Evolutionary conservation across 2,797 vertebrate genomes (phyloP).

Genomic region (Catamblyrhynchus diadema): DNA sequence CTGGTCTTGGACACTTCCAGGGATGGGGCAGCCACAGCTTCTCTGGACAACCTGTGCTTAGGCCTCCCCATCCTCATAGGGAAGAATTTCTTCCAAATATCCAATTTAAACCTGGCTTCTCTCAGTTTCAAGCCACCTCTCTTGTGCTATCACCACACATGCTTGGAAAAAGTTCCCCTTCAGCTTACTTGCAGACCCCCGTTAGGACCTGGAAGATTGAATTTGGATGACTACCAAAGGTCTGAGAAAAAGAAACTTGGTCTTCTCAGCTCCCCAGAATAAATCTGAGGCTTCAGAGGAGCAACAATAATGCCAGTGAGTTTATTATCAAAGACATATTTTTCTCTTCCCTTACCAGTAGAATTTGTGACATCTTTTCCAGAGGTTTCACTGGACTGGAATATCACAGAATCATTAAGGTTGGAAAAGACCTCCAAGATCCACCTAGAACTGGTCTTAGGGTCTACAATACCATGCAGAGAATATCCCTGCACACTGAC

Average conservation of each 20-base stretch:
- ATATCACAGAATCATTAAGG: not conserved
- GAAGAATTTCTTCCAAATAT: not conserved
- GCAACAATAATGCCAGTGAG: rapidly evolving
- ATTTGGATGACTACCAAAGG: not conserved
- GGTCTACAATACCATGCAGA: not conserved
- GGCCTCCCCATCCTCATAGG: rapidly evolving
- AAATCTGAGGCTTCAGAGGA: not conserved
- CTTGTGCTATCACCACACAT: not conserved
- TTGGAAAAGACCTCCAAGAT: not conserved
- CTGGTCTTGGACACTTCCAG: not conserved
- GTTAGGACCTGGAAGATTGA: not conserved
- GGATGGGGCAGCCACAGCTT: not conserved
- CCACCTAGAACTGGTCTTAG: not conserved
- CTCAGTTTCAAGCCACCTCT: not conserved
- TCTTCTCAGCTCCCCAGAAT: not conserved
- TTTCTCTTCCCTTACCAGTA: not conserved
- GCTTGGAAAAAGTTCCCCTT: not conserved
- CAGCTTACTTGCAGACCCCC: too few species aligned
- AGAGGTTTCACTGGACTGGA: not conserved
- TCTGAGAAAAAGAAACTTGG: not conserved
- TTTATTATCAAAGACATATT: not conserved
- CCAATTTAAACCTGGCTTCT: not conserved
- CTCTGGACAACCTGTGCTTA: not conserved
- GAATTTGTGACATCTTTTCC: not conserved
- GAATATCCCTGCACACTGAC: rapidly evolving